Conservation (phyloP, 2,888 invertebrate genomes). For the Parnassius apollo region DNA sequence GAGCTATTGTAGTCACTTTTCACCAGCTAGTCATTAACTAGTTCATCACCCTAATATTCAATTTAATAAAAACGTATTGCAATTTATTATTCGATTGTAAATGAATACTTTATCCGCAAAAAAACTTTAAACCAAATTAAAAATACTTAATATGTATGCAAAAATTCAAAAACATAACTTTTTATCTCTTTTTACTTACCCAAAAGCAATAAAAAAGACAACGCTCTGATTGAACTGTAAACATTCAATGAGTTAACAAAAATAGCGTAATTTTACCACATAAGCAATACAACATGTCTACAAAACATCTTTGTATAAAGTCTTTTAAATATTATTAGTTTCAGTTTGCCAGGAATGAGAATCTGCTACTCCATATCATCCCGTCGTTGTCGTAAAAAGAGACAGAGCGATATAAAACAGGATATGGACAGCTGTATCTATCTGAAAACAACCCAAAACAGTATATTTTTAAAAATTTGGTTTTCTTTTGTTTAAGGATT, state of each 20-base stretch:
- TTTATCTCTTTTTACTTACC: not conserved
- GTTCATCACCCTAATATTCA: conserved; percentile 21
- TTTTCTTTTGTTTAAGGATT: too few relatives aligned
- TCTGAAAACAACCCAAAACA: too few relatives aligned
- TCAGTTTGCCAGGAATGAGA: too few relatives aligned
- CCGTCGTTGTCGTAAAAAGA: too few relatives aligned
- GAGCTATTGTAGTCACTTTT: too few relatives aligned
- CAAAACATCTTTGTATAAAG: conserved; percentile 1
- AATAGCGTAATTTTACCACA: not conserved
- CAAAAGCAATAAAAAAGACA: conserved; percentile 1
- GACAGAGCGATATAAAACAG: too few relatives aligned
- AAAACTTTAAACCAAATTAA: not conserved
- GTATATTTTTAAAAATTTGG: too few relatives aligned
- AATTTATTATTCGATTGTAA: too few relatives aligned
- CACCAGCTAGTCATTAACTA: too few relatives aligned
- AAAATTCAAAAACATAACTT: not conserved
- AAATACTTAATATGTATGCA: not conserved
- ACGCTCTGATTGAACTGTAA: not conserved
- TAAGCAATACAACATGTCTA: conserved; percentile 5
- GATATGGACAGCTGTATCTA: too few relatives aligned
- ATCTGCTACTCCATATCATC: too few relatives aligned
- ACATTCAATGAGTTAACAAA: conserved; percentile 9
- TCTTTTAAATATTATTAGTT: not conserved
- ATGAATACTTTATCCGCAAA: conserved; percentile 17
- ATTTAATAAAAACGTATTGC: not conserved